Evolutionary conservation across 2,888 invertebrate genomes (phyloP), one percentile per base, ranked within the genome.

Genomic region (Abrostola tripartita): DNA sequence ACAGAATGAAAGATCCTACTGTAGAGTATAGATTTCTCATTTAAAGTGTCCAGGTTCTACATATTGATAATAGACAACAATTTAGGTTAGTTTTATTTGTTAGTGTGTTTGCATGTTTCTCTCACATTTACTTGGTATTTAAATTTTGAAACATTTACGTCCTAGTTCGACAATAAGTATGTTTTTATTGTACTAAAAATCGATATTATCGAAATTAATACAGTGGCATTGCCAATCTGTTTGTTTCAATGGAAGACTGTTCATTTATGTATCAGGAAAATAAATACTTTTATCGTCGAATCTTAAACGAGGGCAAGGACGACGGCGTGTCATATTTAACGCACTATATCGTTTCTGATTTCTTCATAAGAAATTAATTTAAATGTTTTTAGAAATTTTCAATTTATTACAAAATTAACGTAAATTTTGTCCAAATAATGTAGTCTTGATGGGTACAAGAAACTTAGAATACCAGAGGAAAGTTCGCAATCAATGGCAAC

Each of bases 251-350:
- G 61, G 36, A 52, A 61, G 52, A 62, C 58, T 55, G 47, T 51
- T 68, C 0, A 61, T 58, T 61, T 42, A 55, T 53, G 41, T 38
- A 37, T 44, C 62, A 74, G 70, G 66, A 64, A 77, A 75, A 77
- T 52, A 56, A 75, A 55, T 52, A 49, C 56, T 77, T 60, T 69
- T 69, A 66, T 63, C 10, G 41, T 73, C 38, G 51, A 35, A 12
- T 61, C 38, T 38, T 47, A 60, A 74, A 65, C 56, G 74, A 68
- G 69, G 69, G 69, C 77, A 74, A 74, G 74, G 74, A 64, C 69
- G 69, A 57, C 61, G 65, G 71, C 54, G 47, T 70, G 61, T 61
- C 68, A 73, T 24, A 59, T 68, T 73, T 61, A 75, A 71, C 71
- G 51, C 50, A 71, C 24, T 53, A 59, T 75, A 47, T 65, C 56